These are phyloP conservation scores for Lepidochrysops patricia DNA, from an alignment of 2,888 invertebrate species.

Conservation along the genomic window DNA sequence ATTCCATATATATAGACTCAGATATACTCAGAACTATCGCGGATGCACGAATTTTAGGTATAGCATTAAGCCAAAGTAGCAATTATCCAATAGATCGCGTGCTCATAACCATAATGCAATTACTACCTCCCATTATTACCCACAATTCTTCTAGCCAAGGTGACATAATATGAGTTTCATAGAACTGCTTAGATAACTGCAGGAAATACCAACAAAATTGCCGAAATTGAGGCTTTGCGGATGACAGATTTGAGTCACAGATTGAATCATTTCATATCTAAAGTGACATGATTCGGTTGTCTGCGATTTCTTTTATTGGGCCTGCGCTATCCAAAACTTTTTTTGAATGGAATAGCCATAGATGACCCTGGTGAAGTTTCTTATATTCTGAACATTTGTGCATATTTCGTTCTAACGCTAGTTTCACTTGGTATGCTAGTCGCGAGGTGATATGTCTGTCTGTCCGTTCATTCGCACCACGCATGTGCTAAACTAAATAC, in stretches of 20 bases:
- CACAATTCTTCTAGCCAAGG: background rate
- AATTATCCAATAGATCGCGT: background rate
- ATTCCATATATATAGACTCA: no score
- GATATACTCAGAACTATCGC: background rate
- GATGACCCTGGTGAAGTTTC: background rate
- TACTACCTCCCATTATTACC: background rate
- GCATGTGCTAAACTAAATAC: constrained; percentile 48
- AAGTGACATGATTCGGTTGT: no score
- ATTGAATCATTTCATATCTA: background rate
- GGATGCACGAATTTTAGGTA: background rate
- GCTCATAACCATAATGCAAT: background rate
- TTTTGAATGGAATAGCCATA: no score
- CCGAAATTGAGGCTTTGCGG: background rate
- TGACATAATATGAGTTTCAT: background rate
- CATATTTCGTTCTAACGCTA: background rate
- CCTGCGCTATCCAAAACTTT: no score
- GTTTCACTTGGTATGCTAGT: constrained; percentile 23
- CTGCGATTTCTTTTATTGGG: no score
- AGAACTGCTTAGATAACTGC: background rate
- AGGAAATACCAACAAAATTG: background rate
- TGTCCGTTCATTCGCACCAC: constrained; percentile 37
- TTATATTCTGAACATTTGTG: background rate
- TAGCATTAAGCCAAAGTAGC: background rate
- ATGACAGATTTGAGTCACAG: background rate
- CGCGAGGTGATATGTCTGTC: constrained; percentile 46